Base-by-base conservation (phyloP, 2,797 vertebrate species). In the Lepilemur septentrionalis region DNA sequence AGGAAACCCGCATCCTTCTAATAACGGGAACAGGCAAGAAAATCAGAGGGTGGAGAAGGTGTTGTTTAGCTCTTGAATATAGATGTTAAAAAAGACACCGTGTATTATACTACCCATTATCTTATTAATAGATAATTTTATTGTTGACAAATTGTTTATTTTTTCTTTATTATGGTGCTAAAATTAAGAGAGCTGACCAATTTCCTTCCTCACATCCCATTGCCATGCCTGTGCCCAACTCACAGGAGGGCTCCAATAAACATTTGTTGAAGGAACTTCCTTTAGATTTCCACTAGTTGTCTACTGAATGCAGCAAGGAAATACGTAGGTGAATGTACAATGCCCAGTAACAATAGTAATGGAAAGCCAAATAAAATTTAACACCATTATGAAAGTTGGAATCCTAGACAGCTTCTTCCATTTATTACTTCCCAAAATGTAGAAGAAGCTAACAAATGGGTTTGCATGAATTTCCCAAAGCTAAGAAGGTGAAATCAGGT, bases 111-210 rank as follows among this genome's bases (percentile, higher is more conserved):
- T 83, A 94, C 46, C 81, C 5, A 57, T 18, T 81, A 46, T 79
- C 72, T 63, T 91, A 69, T 67, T 86, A 97, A 94, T 7, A 87
- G 46, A 80, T 81, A 80, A 75, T 84, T 80, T 81, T 85, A 90
- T 73, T 92, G 82, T 32, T 91, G 82, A 86, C 25, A 59, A 95
- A 90, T 55, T 55, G n/a, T 86, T 89, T 46, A 1, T 72, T 32
- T 73, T 67, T 35, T 92, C 25, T 72, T 79, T 57, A 69, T 9
- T 50, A 46, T 85, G 32, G 25, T 93, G 67, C 59, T 93, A 67
- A 91, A 87, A 89, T 25, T 23, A 93, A 96, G 70, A 83, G 8
- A 46, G 15, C 6, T 76, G 75, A 83, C 38, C 46, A 72, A 32
- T 28, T 28, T 63, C 46, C 30, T 83, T 73, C n/a, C 28, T 65